Evolutionary conservation across 2,888 invertebrate species (phyloP), one percentile per base, ranked within the genome.

Genomic region (Dyspetes luteomarginatus): DNA sequence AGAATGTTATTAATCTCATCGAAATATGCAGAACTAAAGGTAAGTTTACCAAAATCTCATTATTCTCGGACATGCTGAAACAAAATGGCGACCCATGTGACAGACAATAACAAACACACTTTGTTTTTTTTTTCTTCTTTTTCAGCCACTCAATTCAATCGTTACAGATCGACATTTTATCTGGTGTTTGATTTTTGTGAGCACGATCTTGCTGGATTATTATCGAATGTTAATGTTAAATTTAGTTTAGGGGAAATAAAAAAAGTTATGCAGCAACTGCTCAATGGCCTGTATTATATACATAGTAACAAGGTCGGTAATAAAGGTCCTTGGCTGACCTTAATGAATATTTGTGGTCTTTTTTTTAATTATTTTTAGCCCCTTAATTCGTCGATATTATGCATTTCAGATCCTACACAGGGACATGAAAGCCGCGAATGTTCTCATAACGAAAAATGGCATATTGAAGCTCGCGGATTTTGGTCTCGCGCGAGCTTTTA

Each of bases 371-470:
- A 15, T 5, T 50, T 73, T 1, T 24, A 3, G 22, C 28, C 60
- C 7, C 30, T 45, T 12, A 43, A 30, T n/a, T 48, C 0, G 52
- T 55, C 15, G 17, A 30, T 36, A 30, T 15, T 12, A 15, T n/a
- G n/a, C n/a, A 28, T 67, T 80, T 28, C 82, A 94, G 94, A 97
- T 98, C 83, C 92, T 98, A 0, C 98, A 98, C 89, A 94, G 98
- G 86, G 99, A 99, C 89, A 99, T 99, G 99, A 99, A 99, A 93
- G 98, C 99, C 5, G 99, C 99, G 0, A 99, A 99, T 93, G 98
- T 99, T 30, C 93, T 99, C 12, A 98, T 99, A 76, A 99, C 99
- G 0, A 98, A 98, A 91, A 96, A 96, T 91, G 99, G 98, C 0
- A 95, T 97, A 2, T 92, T 99, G 0, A 99, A 99, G 92, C 92